Evolutionary conservation across 2,113 vertebrate species (phyloP).

Genomic region (Esox niger): DNA sequence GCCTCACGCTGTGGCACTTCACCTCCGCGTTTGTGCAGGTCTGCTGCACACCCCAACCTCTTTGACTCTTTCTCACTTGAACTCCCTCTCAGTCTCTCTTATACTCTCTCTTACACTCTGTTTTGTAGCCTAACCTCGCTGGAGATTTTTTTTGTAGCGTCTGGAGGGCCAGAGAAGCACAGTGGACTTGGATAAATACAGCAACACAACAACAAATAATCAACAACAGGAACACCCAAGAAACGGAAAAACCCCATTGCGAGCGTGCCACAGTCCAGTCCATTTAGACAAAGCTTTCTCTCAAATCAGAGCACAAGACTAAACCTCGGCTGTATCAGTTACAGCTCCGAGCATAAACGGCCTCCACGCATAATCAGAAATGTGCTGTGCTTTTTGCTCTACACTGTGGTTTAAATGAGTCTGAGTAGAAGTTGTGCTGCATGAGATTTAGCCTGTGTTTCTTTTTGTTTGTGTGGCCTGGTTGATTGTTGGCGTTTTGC

Average conservation of each 20-base stretch:
- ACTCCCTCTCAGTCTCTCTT: not conserved
- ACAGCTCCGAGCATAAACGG: too few species aligned
- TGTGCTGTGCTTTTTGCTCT: too few species aligned
- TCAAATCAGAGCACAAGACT: slow-evolving; percentile 2
- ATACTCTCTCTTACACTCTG: not conserved
- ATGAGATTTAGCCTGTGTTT: too few species aligned
- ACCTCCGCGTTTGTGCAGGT: slow-evolving; percentile 22
- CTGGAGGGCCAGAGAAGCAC: not conserved
- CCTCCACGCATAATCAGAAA: too few species aligned
- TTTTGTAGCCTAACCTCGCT: slow-evolving; percentile 5
- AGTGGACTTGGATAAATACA: slow-evolving; percentile 24
- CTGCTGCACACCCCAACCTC: slow-evolving; percentile 36
- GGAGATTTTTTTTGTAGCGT: slow-evolving; percentile 9
- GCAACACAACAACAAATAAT: slow-evolving; percentile 29
- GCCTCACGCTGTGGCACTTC: slow-evolving; percentile 29
- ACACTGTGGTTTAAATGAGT: too few species aligned
- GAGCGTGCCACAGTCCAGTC: slow-evolving; percentile 17
- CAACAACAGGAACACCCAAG: slow-evolving; percentile 33
- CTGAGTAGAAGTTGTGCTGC: too few species aligned
- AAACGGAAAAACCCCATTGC: slow-evolving; percentile 42
- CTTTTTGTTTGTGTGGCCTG: too few species aligned
- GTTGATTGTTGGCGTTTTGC: too few species aligned
- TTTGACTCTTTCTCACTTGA: not conserved
- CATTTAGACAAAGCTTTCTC: not conserved
- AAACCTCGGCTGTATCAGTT: not conserved